These are phyloP conservation scores for Macrophya annulata DNA, from an alignment of 2,888 invertebrate genomes.

Conservation along the genomic window DNA sequence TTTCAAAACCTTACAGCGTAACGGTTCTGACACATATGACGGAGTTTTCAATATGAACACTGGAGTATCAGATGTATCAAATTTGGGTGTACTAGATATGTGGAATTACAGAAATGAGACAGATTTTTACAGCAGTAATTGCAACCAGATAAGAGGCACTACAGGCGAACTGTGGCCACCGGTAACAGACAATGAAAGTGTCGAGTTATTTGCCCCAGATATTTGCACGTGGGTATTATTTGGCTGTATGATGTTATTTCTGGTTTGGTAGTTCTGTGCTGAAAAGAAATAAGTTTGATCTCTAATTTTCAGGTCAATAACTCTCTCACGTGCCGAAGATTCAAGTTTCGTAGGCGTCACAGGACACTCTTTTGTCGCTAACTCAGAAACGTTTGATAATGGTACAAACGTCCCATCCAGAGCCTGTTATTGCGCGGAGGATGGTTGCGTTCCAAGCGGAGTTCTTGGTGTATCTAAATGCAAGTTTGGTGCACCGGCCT, in stretches of 20 bases:
- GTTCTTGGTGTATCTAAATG: slow-evolving; percentile 88
- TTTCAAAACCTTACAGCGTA: slow-evolving; percentile 83
- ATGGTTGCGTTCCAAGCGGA: slow-evolving; percentile 81
- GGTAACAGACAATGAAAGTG: slow-evolving; percentile 81
- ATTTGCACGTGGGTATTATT: slow-evolving; percentile 86
- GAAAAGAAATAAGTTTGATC: not conserved
- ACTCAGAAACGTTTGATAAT: slow-evolving; percentile 87
- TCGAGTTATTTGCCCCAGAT: slow-evolving; percentile 88
- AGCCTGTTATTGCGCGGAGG: slow-evolving; percentile 85
- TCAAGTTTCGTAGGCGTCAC: slow-evolving; percentile 79
- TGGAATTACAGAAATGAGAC: slow-evolving; percentile 86
- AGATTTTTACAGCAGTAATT: slow-evolving; percentile 82
- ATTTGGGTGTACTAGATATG: slow-evolving; percentile 85
- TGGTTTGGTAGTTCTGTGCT: not conserved
- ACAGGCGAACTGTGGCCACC: slow-evolving; percentile 93
- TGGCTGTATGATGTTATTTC: not conserved
- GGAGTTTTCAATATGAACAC: slow-evolving; percentile 90
- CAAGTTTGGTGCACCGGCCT: slow-evolving; percentile 91
- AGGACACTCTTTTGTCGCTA: slow-evolving; percentile 83
- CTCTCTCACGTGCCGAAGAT: slow-evolving; percentile 74
- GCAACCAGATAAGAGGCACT: slow-evolving; percentile 87
- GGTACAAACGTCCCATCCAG: slow-evolving; percentile 83
- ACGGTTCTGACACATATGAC: slow-evolving; percentile 87
- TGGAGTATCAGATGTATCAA: slow-evolving; percentile 84
- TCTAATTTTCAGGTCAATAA: slow-evolving; percentile 76